Conservation (phyloP, 2,113 vertebrate genomes). For the Aramus guarauna region DNA sequence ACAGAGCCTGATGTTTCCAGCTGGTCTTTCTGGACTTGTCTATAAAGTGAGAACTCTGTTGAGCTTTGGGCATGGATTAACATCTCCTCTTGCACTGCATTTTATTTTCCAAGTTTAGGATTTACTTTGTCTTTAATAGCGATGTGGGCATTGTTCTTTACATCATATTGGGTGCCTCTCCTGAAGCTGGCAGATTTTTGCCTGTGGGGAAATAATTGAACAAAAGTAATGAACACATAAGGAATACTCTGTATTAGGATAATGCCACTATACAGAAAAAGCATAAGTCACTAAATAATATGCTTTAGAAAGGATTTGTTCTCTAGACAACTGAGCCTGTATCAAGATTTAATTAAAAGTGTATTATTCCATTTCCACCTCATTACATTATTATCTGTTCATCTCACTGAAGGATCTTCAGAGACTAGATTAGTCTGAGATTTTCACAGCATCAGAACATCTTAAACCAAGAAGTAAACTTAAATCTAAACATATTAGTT, state of each 20-base stretch:
- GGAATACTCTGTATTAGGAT: background rate
- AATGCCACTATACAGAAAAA: background rate
- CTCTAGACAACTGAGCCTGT: background rate
- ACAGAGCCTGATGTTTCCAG: background rate
- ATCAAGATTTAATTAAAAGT: slow-evolving; percentile 6
- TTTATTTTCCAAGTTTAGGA: background rate
- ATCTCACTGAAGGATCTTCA: background rate
- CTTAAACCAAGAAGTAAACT: background rate
- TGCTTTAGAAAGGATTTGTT: background rate
- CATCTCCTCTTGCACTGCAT: background rate
- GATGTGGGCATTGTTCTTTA: background rate
- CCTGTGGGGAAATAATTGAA: background rate
- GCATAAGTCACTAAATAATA: background rate
- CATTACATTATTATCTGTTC: background rate
- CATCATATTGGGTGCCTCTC: background rate
- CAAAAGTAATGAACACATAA: background rate
- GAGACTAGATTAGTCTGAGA: background rate
- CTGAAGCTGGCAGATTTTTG: background rate
- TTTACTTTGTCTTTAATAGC: background rate
- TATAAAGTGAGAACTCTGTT: rapidly evolving
- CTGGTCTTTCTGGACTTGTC: background rate
- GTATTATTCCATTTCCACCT: background rate
- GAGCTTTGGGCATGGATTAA: background rate
- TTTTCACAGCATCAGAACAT: background rate
- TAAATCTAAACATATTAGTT: background rate